phyloP scores from a whole-genome alignment of 2,888 invertebrate species.

The Caenorhabditis afra region DNA sequence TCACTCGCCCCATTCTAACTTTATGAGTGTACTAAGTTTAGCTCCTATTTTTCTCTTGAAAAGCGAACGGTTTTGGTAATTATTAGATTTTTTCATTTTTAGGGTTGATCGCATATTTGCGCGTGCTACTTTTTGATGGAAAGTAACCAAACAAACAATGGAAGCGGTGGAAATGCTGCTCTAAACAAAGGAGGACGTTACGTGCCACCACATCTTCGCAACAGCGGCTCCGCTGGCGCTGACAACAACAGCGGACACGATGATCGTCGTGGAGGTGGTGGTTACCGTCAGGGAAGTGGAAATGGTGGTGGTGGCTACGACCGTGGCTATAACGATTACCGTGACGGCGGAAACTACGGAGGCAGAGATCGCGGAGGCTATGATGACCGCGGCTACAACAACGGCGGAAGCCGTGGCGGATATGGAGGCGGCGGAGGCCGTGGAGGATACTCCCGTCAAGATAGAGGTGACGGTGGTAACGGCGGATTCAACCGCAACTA shows the following conservation, averaged over 20 bases:
- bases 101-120: constrained; percentile 66
- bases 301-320: constrained; percentile 25
- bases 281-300: constrained; percentile 29
- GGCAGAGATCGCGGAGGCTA: constrained; percentile 21
- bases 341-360: constrained; percentile 43
- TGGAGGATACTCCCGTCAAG: constrained; percentile 46
- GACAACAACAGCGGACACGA: constrained; percentile 57
- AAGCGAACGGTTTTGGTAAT: too few species aligned
- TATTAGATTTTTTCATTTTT: constrained; percentile 1
- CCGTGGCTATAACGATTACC: constrained; percentile 49
- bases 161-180: constrained; percentile 72
- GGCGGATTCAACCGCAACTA: constrained; percentile 47
- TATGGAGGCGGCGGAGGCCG: constrained; percentile 26
- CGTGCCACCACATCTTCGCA: constrained; percentile 76
- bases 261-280: constrained; percentile 54
- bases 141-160: constrained; percentile 69
- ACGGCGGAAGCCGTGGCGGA: constrained; percentile 33
- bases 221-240: constrained; percentile 61
- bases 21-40: background rate
- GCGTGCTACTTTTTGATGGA: constrained; percentile 71
- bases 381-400: constrained; percentile 38
- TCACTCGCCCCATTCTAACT: background rate
- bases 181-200: constrained; percentile 69
- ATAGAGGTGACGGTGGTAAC: constrained; percentile 45
- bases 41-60: background rate